Percentiles rank a stretch among this genome's conserved stretches.
Evolutionary conservation across 1,140 invertebrate genomes (phyloP).

Genomic region (Trachymyrmex cornetzi): DNA sequence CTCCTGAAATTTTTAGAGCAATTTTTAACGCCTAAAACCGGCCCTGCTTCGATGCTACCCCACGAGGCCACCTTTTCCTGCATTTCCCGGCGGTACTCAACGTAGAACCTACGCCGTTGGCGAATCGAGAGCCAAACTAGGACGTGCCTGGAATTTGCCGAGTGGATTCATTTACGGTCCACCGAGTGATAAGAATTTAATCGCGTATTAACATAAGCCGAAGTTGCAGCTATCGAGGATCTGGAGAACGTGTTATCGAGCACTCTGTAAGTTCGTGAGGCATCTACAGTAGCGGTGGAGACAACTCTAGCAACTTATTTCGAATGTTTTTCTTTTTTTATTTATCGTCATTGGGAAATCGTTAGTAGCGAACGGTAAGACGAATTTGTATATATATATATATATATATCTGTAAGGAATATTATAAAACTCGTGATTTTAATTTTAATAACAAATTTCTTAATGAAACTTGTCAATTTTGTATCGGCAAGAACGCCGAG

Average conservation of each 20-base stretch:
- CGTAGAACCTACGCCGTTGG: conserved; percentile 30
- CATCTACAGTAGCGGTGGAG: background rate
- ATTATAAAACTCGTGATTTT: conserved; percentile 3
- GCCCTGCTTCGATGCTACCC: background rate
- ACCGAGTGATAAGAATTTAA: conserved; percentile 76
- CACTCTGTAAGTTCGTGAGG: conserved; percentile 36
- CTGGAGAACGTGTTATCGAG: conserved; percentile 54
- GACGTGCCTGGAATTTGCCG: conserved; percentile 69
- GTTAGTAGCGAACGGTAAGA: background rate
- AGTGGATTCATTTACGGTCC: conserved; percentile 75
- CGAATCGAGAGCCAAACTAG: conserved; percentile 61
- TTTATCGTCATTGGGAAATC: conserved; percentile 3
- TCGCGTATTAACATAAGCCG: conserved; percentile 74
- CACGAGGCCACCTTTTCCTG: conserved; percentile 23
- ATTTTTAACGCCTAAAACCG: conserved; percentile 30
- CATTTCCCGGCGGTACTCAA: conserved; percentile 27
- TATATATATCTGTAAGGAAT: background rate
- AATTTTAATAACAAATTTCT: conserved; percentile 34
- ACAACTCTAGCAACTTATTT: conserved; percentile 47
- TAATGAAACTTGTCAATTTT: conserved; percentile 34
- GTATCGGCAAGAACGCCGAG: background rate
- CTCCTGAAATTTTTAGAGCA: background rate
- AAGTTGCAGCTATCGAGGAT: conserved; percentile 60
- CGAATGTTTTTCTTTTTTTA: background rate
- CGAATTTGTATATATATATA: conserved; percentile 11